phyloP scores from a whole-genome alignment of 2,888 invertebrate genomes.

The Hymenopus coronatus region DNA sequence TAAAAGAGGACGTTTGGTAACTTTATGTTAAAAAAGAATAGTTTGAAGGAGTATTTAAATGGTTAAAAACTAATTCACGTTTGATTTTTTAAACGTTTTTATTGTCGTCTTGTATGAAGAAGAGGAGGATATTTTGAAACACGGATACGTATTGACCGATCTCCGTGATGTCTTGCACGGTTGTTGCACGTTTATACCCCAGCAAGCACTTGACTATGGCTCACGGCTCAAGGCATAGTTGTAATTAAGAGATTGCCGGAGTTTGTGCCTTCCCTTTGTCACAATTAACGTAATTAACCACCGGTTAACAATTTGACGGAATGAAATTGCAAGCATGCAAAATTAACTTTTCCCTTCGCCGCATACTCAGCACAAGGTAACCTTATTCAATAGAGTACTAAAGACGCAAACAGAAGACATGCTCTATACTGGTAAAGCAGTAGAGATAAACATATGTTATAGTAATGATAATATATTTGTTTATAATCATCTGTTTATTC shows the following conservation, averaged over 20 bases:
- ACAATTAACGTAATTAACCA: conserved; percentile 7
- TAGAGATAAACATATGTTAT: background rate
- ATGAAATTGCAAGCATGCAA: conserved; percentile 17
- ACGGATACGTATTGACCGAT: background rate
- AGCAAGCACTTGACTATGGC: too few relatives aligned
- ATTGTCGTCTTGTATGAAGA: conserved; percentile 1
- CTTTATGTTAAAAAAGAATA: too few relatives aligned
- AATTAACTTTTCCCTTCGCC: background rate
- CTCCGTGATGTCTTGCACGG: background rate
- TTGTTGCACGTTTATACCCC: background rate
- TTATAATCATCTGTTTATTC: too few relatives aligned
- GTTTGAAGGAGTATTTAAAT: too few relatives aligned
- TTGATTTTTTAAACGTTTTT: too few relatives aligned
- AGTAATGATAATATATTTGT: background rate
- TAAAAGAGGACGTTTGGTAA: too few relatives aligned
- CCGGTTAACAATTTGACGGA: conserved; percentile 11
- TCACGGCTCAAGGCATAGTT: background rate
- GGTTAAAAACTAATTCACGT: too few relatives aligned
- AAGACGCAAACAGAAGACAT: too few relatives aligned
- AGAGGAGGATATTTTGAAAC: background rate
- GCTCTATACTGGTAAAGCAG: too few relatives aligned
- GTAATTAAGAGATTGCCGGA: conserved; percentile 13
- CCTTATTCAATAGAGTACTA: background rate
- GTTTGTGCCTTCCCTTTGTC: conserved; percentile 11
- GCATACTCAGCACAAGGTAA: background rate